A percentile compares a stretch with the other conserved stretches of the same genome.
phyloP scores from a whole-genome alignment of 2,113 vertebrate genomes.

The Jaculus jaculus region DNA sequence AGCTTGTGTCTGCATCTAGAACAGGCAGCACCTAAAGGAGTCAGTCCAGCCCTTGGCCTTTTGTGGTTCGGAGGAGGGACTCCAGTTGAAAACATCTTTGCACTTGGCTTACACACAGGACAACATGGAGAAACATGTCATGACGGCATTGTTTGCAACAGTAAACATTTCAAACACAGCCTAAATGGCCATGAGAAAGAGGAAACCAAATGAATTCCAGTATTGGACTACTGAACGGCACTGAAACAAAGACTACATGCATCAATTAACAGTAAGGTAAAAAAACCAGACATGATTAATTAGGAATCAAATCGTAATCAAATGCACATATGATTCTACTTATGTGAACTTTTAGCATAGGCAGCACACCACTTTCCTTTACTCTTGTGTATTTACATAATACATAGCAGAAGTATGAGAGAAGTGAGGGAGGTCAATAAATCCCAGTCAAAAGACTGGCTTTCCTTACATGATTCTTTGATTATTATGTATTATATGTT shows the following conservation, averaged over 20 bases:
- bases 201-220: neutral
- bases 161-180: neutral
- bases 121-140: neutral
- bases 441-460: neutral
- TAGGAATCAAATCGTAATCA: neutral
- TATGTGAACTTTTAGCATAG: conserved; percentile 10
- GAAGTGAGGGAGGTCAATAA: neutral
- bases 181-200: neutral
- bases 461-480: neutral
- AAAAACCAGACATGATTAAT: neutral
- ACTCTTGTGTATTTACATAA: neutral
- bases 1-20: neutral
- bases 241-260: neutral
- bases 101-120: neutral
- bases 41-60: neutral
- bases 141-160: neutral
- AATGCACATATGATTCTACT: neutral
- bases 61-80: neutral
- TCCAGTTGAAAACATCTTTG: neutral
- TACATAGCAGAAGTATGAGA: neutral
- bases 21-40: neutral
- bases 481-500: neutral
- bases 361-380: neutral
- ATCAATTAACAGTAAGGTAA: neutral
- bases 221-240: neutral